Evolutionary conservation across 2,113 vertebrate genomes (phyloP).

Genomic region (Nothoprocta perdicaria): DNA sequence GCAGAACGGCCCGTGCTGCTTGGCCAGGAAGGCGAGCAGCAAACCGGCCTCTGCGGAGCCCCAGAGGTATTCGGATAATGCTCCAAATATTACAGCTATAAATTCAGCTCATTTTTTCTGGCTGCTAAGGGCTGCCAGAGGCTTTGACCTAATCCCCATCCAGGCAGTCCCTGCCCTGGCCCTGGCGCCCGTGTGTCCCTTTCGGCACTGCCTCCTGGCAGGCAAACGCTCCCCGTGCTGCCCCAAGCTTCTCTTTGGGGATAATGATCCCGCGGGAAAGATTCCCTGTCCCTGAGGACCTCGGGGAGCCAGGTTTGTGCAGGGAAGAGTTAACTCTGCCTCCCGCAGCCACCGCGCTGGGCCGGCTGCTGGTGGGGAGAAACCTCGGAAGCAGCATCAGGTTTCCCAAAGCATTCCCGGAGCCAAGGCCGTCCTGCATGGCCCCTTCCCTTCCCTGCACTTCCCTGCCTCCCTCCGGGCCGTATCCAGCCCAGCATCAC

Average conservation of each 20-base stretch:
- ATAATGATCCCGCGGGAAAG: background rate
- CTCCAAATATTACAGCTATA: constrained; percentile 40
- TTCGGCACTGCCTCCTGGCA: background rate
- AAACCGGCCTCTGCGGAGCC: background rate
- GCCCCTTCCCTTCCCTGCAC: background rate
- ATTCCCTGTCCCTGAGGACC: background rate
- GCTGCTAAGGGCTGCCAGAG: background rate
- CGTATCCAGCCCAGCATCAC: background rate
- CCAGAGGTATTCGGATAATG: background rate
- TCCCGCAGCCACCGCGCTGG: background rate
- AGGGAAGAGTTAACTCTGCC: constrained; percentile 2
- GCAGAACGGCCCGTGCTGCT: background rate
- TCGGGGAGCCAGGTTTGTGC: background rate
- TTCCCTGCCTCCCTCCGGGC: background rate
- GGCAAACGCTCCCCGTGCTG: background rate
- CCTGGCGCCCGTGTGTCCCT: background rate
- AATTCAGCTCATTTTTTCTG: constrained; percentile 22
- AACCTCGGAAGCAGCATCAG: background rate
- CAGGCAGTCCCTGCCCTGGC: background rate
- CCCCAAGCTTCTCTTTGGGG: background rate
- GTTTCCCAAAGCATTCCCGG: constrained; percentile 7
- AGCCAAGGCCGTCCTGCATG: background rate
- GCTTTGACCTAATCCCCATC: background rate
- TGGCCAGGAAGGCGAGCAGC: background rate
- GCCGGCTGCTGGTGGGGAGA: background rate